These are phyloP conservation scores for Drosophila kikkawai DNA, from an alignment of 1,140 invertebrate species.

Conservation along the genomic window DNA sequence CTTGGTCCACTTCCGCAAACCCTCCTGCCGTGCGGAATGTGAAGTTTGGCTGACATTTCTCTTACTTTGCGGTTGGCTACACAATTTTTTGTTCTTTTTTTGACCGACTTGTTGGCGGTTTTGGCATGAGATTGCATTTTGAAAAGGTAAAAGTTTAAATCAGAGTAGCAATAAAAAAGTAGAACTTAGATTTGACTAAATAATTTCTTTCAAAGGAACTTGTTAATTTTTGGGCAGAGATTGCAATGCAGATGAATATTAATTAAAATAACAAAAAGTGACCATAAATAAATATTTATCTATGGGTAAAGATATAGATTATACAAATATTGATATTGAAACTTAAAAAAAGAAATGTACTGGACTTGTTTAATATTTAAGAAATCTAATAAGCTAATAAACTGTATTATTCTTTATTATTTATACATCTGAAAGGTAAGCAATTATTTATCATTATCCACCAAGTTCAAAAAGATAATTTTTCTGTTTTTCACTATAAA, in stretches of 20 bases:
- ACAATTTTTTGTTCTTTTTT: slow-evolving; percentile 18
- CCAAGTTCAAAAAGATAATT: neutral
- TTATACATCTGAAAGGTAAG: no score
- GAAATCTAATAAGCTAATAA: no score
- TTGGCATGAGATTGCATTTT: slow-evolving; percentile 17
- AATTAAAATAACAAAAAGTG: neutral
- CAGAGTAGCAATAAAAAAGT: neutral
- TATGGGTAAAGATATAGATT: neutral
- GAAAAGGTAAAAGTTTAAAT: slow-evolving; percentile 10
- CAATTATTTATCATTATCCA: neutral
- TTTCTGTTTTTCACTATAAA: no score
- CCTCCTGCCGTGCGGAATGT: slow-evolving; percentile 29
- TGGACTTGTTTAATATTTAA: no score
- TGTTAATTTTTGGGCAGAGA: neutral
- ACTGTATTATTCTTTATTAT: no score
- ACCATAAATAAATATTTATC: neutral
- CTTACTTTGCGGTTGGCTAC: slow-evolving; percentile 60
- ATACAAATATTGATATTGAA: neutral
- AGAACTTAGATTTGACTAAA: neutral
- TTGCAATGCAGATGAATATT: neutral
- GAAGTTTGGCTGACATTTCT: slow-evolving; percentile 57
- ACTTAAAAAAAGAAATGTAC: no score
- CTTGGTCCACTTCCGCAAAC: neutral
- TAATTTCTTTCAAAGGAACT: neutral
- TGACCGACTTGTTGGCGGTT: slow-evolving; percentile 9